phyloP scores from a whole-genome alignment of 1,140 invertebrate genomes.

The Cherax destructor region DNA sequence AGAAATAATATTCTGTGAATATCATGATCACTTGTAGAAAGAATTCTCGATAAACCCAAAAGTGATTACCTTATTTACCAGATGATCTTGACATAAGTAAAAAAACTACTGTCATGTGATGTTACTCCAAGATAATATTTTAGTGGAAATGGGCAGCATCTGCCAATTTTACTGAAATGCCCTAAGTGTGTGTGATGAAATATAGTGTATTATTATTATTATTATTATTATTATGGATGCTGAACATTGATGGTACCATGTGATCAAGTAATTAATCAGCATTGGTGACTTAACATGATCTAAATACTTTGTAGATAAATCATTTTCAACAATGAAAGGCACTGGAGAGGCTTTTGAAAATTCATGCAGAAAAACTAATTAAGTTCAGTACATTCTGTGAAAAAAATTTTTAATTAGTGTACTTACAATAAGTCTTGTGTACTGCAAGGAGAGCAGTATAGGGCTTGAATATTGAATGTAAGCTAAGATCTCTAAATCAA shows the following conservation, averaged over 20 bases:
- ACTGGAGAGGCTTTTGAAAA: not conserved
- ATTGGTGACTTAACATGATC: not conserved
- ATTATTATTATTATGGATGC: not conserved
- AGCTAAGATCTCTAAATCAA: not conserved
- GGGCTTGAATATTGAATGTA: not conserved
- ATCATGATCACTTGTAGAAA: not conserved
- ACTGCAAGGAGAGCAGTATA: not conserved
- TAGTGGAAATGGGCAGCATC: not conserved
- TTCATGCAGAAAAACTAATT: not conserved
- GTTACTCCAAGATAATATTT: not conserved
- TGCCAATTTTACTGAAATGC: not conserved
- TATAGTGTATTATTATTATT: not conserved
- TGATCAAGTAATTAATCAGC: not conserved
- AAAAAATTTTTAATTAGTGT: not conserved
- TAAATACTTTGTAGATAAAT: not conserved
- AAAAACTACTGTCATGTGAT: not conserved
- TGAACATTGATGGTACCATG: not conserved
- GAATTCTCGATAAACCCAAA: not conserved
- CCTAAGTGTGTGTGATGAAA: not conserved
- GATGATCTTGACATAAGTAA: not conserved
- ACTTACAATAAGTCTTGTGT: not conserved
- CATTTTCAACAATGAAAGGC: not conserved
- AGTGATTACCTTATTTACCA: not conserved
- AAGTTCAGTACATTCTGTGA: not conserved
- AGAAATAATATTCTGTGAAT: not conserved